These are phyloP conservation scores for Forpus xanthops DNA, from an alignment of 2,797 vertebrate genomes.

Conservation along the genomic window DNA sequence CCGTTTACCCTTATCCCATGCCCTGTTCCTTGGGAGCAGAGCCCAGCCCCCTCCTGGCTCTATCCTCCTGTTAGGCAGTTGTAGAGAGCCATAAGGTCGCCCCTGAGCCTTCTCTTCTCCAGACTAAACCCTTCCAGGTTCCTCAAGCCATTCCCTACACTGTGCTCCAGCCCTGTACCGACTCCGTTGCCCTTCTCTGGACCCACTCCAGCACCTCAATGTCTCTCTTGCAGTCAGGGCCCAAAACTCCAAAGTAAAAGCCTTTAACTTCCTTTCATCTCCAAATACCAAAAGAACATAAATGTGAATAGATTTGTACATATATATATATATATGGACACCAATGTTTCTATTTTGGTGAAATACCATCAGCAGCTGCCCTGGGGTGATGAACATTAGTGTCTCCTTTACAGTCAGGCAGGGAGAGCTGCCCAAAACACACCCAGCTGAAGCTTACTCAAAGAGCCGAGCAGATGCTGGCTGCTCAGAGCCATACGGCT, in stretches of 20 bases:
- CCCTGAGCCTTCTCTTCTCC: neutral
- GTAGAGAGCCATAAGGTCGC: neutral
- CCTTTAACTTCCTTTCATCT: neutral
- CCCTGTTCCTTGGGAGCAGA: too few species aligned
- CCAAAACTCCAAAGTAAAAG: neutral
- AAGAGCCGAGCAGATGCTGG: conserved; percentile 52
- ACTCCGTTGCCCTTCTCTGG: neutral
- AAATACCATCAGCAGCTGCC: neutral
- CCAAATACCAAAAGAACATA: neutral
- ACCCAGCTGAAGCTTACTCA: neutral
- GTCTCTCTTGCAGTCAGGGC: neutral
- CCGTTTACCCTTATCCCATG: too few species aligned
- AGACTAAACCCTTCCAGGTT: neutral
- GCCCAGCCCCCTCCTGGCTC: too few species aligned
- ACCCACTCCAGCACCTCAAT: neutral
- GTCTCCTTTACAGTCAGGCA: neutral
- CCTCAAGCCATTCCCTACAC: neutral
- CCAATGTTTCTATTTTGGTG: neutral
- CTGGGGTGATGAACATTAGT: neutral
- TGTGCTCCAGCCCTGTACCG: neutral
- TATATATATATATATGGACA: neutral
- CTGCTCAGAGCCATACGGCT: conserved; percentile 44
- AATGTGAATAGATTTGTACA: neutral
- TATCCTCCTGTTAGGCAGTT: too few species aligned
- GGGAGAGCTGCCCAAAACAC: neutral